Evolutionary conservation across 2,113 vertebrate species (phyloP).

Genomic region (Catharus fuscescens): DNA sequence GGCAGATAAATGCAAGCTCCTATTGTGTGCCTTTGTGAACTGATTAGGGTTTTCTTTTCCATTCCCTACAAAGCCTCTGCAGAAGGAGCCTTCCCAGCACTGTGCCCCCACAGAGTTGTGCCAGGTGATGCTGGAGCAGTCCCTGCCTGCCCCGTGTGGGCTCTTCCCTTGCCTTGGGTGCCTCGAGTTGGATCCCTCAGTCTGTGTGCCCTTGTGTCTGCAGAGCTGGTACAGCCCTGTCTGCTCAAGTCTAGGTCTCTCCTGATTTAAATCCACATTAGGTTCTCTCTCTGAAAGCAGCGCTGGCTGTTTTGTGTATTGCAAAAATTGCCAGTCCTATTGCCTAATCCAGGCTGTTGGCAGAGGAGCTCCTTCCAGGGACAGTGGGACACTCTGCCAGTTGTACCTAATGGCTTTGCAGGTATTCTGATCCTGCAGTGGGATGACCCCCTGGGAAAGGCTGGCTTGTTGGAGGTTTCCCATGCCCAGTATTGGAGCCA

Average conservation of each 20-base stretch:
- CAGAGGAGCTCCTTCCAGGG: not conserved
- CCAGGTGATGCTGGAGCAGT: not conserved
- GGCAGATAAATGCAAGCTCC: not conserved
- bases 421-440: not conserved
- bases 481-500: rapidly evolving
- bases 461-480: not conserved
- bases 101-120: rapidly evolving
- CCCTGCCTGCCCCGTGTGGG: rapidly evolving
- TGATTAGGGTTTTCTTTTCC: not conserved
- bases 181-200: rapidly evolving
- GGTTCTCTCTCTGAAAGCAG: not conserved
- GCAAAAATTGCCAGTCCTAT: not conserved
- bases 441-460: not conserved
- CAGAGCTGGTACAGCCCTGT: not conserved
- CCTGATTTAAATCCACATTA: not conserved
- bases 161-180: not conserved
- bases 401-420: not conserved
- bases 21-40: not conserved
- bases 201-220: not conserved
- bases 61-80: not conserved
- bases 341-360: not conserved
- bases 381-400: rapidly evolving
- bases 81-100: not conserved
- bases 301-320: not conserved
- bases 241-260: not conserved